Conservation (phyloP, 1,140 invertebrate genomes). For the Magallana ariakensis region DNA sequence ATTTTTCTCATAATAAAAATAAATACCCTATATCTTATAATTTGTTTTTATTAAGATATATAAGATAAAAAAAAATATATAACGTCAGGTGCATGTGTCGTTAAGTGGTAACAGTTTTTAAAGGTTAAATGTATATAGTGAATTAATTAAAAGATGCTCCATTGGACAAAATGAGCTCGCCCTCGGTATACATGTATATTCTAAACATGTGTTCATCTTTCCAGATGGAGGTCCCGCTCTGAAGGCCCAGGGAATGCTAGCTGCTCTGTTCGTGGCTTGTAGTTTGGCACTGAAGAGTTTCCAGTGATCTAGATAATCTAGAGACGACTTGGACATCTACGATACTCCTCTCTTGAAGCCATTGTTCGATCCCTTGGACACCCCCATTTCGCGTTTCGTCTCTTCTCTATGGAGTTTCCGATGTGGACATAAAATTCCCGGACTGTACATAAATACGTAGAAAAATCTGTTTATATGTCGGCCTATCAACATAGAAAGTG, state of each 20-base stretch:
- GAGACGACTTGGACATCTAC: not conserved
- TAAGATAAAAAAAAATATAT: too few relatives aligned
- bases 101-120: too few relatives aligned
- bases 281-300: conserved; percentile 26
- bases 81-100: too few relatives aligned
- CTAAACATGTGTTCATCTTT: conserved; percentile 10
- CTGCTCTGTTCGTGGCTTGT: conserved; percentile 29
- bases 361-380: conserved; percentile 5
- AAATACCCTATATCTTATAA: too few relatives aligned
- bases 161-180: too few relatives aligned
- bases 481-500: too few relatives aligned
- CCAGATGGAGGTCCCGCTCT: conserved; percentile 47
- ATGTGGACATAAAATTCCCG: not conserved
- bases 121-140: too few relatives aligned
- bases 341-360: not conserved
- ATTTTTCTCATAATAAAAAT: too few relatives aligned
- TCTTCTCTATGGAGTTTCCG: not conserved
- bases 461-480: not conserved
- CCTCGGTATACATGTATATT: too few relatives aligned
- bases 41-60: too few relatives aligned
- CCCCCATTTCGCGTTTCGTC: not conserved
- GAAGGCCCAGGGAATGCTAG: conserved; percentile 35
- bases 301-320: conserved; percentile 35
- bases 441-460: too few relatives aligned
- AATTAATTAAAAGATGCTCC: too few relatives aligned